phyloP scores from a whole-genome alignment of 2,113 vertebrate species.

The Mesocricetus auratus region DNA sequence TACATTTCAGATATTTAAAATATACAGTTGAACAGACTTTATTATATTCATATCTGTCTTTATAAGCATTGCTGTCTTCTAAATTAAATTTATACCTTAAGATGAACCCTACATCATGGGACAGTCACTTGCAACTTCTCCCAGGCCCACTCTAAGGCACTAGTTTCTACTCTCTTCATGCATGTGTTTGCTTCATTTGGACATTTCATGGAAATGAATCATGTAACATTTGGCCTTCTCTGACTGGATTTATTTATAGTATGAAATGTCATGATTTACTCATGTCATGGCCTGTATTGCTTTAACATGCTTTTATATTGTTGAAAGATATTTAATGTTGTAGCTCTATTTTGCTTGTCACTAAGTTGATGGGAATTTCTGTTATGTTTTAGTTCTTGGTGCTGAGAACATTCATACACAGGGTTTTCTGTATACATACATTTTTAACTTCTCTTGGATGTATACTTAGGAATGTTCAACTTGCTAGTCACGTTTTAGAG shows the following conservation, averaged over 20 bases:
- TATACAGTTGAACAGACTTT: neutral
- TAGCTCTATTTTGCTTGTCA: neutral
- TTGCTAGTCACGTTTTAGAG: neutral
- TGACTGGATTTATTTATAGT: neutral
- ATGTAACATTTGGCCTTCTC: neutral
- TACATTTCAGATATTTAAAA: neutral
- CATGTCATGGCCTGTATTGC: neutral
- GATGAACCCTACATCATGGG: neutral
- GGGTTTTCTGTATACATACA: neutral
- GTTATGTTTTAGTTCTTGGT: neutral
- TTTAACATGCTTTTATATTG: neutral
- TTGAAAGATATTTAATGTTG: neutral
- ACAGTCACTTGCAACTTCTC: neutral
- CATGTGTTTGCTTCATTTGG: neutral
- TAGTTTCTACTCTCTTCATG: neutral
- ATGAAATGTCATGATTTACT: neutral
- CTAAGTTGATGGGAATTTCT: neutral
- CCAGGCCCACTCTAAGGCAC: neutral
- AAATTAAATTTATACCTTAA: neutral
- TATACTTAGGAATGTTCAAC: neutral
- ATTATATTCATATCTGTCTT: neutral
- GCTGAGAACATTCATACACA: neutral
- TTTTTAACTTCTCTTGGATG: neutral
- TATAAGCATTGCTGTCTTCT: neutral
- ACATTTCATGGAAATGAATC: neutral